These are phyloP conservation scores for Tubulanus polymorphus DNA, from an alignment of 2,888 invertebrate genomes.

Conservation along the genomic window DNA sequence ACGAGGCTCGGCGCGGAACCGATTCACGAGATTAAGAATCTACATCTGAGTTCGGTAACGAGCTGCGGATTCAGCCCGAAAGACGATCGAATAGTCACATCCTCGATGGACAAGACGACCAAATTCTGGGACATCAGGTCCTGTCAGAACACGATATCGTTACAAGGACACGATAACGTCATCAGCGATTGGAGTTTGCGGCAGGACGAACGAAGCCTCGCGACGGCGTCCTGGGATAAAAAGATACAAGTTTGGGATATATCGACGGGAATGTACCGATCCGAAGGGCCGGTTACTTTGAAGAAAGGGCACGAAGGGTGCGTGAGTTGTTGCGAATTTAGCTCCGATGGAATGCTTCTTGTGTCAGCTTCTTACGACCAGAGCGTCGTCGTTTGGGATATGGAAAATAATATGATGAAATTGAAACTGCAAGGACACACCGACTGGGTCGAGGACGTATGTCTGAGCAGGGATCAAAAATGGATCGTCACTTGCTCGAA, in stretches of 20 bases:
- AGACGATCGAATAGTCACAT: constrained; percentile 45
- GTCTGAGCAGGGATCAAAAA: constrained; percentile 40
- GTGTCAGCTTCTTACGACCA: constrained; percentile 50
- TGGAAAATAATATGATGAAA: constrained; percentile 44
- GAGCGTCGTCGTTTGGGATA: constrained; percentile 50
- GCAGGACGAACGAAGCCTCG: constrained; percentile 45
- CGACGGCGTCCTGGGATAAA: constrained; percentile 52
- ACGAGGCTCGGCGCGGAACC: constrained; percentile 33
- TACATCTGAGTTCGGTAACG: constrained; percentile 45
- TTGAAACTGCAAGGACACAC: constrained; percentile 51
- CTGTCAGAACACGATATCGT: constrained; percentile 37
- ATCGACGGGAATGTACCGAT: constrained; percentile 50
- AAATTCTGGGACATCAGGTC: constrained; percentile 47
- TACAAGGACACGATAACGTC: constrained; percentile 46
- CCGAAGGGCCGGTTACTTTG: constrained; percentile 36
- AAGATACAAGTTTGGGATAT: constrained; percentile 49
- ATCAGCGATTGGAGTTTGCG: constrained; percentile 44
- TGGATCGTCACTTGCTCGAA: constrained; percentile 49
- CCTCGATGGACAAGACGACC: constrained; percentile 49
- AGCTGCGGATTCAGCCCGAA: constrained; percentile 40
- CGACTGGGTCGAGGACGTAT: constrained; percentile 50
- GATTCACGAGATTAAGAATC: constrained; percentile 35
- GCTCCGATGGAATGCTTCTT: constrained; percentile 41
- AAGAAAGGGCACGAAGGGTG: constrained; percentile 49
- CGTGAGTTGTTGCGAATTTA: constrained; percentile 47